Percentiles rank a stretch among this genome's conserved stretches.
These are phyloP conservation scores for Silurus glanis DNA, from an alignment of 2,113 vertebrate species.

Conservation along the genomic window DNA sequence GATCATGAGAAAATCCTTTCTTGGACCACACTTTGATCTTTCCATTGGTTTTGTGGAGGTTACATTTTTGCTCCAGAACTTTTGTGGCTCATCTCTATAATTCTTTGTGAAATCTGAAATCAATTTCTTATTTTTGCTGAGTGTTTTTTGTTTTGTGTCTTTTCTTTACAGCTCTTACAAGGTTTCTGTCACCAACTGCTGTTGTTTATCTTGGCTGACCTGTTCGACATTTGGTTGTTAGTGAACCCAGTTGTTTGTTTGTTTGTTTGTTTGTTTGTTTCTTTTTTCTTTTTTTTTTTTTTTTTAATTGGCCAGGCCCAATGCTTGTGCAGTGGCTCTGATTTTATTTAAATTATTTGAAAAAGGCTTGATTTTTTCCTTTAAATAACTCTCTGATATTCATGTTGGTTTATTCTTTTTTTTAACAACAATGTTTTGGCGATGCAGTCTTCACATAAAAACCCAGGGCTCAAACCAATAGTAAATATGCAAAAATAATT, in stretches of 20 bases:
- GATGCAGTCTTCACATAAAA: neutral
- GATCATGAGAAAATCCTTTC: neutral
- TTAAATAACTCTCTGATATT: neutral
- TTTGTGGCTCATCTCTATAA: neutral
- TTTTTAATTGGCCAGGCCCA: neutral
- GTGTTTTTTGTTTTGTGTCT: neutral
- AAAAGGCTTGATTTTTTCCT: neutral
- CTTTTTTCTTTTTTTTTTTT: too few relatives aligned
- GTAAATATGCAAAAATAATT: neutral
- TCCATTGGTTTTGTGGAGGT: neutral
- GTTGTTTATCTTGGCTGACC: neutral
- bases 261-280: neutral
- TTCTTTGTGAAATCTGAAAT: too few relatives aligned
- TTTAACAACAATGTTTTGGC: neutral
- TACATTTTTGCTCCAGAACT: neutral
- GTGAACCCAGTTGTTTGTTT: neutral
- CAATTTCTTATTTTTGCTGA: neutral
- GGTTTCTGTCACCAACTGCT: neutral
- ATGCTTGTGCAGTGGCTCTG: neutral
- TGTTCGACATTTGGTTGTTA: neutral
- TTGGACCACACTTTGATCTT: neutral
- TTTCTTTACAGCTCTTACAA: neutral
- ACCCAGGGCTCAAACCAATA: neutral
- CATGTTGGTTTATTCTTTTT: neutral
- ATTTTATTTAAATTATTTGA: neutral